Evolutionary conservation across 2,797 vertebrate species (phyloP).

Genomic region (Parauchenoglanis ngamensis): DNA sequence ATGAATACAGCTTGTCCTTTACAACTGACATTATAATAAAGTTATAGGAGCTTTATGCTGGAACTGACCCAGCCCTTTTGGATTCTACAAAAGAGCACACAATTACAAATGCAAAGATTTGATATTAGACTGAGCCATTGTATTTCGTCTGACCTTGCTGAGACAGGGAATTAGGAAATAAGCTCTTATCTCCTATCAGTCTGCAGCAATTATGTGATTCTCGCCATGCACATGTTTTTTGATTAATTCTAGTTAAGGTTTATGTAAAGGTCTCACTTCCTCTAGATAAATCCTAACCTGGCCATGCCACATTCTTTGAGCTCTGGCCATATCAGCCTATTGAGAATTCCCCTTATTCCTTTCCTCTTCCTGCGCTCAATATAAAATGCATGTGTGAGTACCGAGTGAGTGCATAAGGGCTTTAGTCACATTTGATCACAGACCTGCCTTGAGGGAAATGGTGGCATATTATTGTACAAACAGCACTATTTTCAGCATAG

Average conservation of each 20-base stretch:
- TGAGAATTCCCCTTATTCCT: slow-evolving; percentile 24
- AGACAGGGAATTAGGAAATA: slow-evolving; percentile 25
- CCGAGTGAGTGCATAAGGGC: slow-evolving; percentile 32
- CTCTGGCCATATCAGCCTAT: slow-evolving; percentile 5
- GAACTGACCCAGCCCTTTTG: slow-evolving; percentile 10
- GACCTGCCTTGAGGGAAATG: slow-evolving; percentile 32
- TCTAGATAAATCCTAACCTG: slow-evolving; percentile 3
- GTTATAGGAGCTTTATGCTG: slow-evolving; percentile 18
- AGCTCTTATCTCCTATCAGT: slow-evolving; percentile 3
- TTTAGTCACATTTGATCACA: slow-evolving; percentile 56
- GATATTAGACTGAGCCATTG: slow-evolving; percentile 26
- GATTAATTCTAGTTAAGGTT: not conserved
- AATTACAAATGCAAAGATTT: slow-evolving; percentile 33
- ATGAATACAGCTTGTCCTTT: slow-evolving; percentile 31
- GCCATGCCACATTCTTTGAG: slow-evolving; percentile 16
- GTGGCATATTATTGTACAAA: slow-evolving; percentile 36
- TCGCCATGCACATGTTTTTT: not conserved
- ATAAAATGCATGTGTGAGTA: slow-evolving; percentile 57
- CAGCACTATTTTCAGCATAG: slow-evolving; percentile 29
- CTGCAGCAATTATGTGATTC: slow-evolving; percentile 1
- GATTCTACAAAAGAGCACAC: slow-evolving; percentile 38
- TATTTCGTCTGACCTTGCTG: slow-evolving; percentile 39
- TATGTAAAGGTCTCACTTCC: not conserved
- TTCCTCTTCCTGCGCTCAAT: slow-evolving; percentile 24
- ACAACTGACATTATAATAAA: slow-evolving; percentile 25